Base-by-base conservation (phyloP, 1,140 invertebrate species). In the Zaprionus davidi region DNA sequence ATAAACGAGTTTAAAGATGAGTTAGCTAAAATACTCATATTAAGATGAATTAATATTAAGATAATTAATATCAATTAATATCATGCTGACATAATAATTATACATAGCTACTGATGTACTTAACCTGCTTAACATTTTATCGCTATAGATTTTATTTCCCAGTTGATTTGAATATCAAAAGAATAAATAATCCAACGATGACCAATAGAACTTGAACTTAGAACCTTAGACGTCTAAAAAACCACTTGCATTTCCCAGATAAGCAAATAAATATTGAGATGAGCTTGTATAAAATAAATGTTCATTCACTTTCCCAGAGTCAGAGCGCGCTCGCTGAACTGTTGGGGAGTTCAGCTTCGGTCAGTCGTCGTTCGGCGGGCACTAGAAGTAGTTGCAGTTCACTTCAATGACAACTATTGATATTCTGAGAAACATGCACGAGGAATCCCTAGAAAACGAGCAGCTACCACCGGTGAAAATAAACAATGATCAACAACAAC, bases 341-440 rank as follows among this genome's bases (percentile, higher is more conserved):
- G 28, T 41, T 24, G 70, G 70, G 1, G 46, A 77, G 69, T 67
- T 77, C 46, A 63, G 67, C 41, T 64, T 41, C 53, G 38, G 44
- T 41, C 66, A 86, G 83, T 87, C 60, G 66, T 71, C 62, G 76
- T 71, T 82, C 53, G 56, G 20, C 68, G 68, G 57, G 26, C 80
- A 66, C 58, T 36, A 34, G 60, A 46, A 55, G 55, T 4, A 34
- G 31, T 34, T 34, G 31, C 31, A 34, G 9, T 34, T 9, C 9
- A 11, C 31, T 1, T 9, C 31, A 56, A 55, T 11, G 36, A 34
- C 38, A 15, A 15, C 13, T 41, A 5, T 7, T 20, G 20, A 51
- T 11, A 51, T 51, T 51, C 46, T 12, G 4, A 15, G 26, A 26
- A 7, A 56, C 2, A 28, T 56, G 24, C 24, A 56, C 15, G 20